Evolutionary conservation across 1,140 invertebrate genomes (phyloP).

Genomic region (Procambarus clarkii): DNA sequence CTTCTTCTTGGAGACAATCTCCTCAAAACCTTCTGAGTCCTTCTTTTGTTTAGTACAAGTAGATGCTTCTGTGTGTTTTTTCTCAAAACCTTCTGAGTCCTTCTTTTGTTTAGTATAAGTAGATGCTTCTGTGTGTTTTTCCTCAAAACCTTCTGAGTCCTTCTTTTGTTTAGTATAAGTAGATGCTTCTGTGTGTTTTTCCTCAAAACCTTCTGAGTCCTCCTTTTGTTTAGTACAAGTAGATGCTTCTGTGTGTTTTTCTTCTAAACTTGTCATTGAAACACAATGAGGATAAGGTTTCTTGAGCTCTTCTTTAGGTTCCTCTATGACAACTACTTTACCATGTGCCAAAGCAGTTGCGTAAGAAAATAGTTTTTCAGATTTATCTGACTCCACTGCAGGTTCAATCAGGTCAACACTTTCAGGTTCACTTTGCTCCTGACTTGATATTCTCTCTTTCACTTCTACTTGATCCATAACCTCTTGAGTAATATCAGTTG

Average conservation of each 20-base stretch:
- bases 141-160: constrained; percentile 43
- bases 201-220: constrained; percentile 43
- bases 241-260: not conserved
- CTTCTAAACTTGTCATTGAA: not conserved
- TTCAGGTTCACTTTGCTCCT: not conserved
- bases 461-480: not conserved
- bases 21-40: constrained; percentile 43
- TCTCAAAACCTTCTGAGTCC: constrained; percentile 42
- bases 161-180: constrained; percentile 11
- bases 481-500: not conserved
- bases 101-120: constrained; percentile 11
- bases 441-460: not conserved
- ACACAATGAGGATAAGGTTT: constrained; percentile 13
- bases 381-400: not conserved
- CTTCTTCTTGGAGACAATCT: constrained; percentile 45
- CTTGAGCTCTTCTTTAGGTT: constrained; percentile 42
- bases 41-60: constrained; percentile 11
- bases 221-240: constrained; percentile 9
- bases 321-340: constrained; percentile 11
- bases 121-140: not conserved
- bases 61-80: not conserved
- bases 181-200: not conserved
- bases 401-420: not conserved
- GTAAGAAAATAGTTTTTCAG: constrained; percentile 11
- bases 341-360: not conserved